These are phyloP conservation scores for Andricus quercusramuli DNA, from an alignment of 2,888 invertebrate species.

Conservation along the genomic window DNA sequence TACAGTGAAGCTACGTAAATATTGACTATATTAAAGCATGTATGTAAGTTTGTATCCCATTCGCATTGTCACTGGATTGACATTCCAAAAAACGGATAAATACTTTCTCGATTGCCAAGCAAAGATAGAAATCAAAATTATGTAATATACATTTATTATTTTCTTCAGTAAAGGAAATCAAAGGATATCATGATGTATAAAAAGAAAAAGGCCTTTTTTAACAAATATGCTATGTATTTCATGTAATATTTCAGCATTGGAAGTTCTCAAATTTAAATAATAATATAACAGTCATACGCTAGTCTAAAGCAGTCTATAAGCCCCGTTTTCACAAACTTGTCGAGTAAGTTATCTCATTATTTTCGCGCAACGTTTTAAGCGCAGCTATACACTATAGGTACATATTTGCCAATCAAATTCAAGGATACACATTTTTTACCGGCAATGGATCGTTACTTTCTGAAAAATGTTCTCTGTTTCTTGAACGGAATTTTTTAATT, in stretches of 20 bases:
- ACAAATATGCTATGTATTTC: constrained; percentile 40
- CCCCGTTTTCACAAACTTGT: constrained; percentile 61
- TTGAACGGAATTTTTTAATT: no score
- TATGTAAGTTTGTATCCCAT: neutral
- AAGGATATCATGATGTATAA: constrained; percentile 13
- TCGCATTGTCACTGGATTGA: constrained; percentile 10
- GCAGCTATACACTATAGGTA: constrained; percentile 27
- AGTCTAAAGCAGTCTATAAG: constrained; percentile 71
- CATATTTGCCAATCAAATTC: constrained; percentile 11
- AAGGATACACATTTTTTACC: neutral
- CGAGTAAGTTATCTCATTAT: constrained; percentile 8
- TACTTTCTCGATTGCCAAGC: neutral
- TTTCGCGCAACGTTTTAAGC: constrained; percentile 30
- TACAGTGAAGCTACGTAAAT: constrained; percentile 17
- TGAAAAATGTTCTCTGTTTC: no score
- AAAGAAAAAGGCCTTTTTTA: constrained; percentile 29
- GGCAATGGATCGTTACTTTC: neutral
- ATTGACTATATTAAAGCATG: constrained; percentile 15
- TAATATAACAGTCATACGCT: constrained; percentile 63
- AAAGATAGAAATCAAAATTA: neutral
- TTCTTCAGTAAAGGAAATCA: constrained; percentile 12
- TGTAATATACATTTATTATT: neutral
- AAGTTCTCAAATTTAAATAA: constrained; percentile 47
- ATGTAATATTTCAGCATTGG: constrained; percentile 23
- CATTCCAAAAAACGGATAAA: neutral